Conservation (phyloP, 2,797 vertebrate species). For the Coluber constrictor region DNA sequence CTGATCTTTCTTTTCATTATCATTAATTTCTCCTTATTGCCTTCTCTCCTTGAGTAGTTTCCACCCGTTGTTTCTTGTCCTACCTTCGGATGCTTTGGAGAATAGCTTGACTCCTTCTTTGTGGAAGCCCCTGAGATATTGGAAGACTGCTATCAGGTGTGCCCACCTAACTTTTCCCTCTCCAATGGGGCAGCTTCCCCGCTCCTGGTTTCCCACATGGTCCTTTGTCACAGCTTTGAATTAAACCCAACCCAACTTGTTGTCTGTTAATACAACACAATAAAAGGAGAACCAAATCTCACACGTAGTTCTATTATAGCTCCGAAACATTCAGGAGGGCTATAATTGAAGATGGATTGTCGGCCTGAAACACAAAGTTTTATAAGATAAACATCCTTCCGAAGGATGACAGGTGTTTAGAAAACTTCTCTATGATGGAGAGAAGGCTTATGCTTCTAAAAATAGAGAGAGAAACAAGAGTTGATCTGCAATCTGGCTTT, state of each 20-base stretch:
- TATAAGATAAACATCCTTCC: not conserved
- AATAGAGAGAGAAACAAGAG: not conserved
- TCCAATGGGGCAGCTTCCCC: not conserved
- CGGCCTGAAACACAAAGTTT: not conserved
- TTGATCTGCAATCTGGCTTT: not conserved
- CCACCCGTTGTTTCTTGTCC: not conserved
- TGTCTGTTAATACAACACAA: not conserved
- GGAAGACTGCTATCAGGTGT: not conserved
- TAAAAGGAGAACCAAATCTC: not conserved
- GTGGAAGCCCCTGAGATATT: not conserved
- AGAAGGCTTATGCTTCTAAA: not conserved
- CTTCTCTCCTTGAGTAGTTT: not conserved
- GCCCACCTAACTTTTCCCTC: not conserved
- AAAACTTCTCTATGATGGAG: not conserved
- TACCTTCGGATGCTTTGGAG: not conserved
- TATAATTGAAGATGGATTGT: not conserved
- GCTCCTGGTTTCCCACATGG: not conserved
- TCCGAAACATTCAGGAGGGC: not conserved
- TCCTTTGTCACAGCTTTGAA: not conserved
- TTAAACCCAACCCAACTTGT: not conserved
- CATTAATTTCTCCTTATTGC: not conserved
- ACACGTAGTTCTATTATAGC: not conserved
- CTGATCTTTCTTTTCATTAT: too few species aligned
- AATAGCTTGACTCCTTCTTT: not conserved
- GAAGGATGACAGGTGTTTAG: not conserved